These are phyloP conservation scores for Xyliphius kryptos DNA, from an alignment of 2,113 vertebrate genomes.

Conservation along the genomic window DNA sequence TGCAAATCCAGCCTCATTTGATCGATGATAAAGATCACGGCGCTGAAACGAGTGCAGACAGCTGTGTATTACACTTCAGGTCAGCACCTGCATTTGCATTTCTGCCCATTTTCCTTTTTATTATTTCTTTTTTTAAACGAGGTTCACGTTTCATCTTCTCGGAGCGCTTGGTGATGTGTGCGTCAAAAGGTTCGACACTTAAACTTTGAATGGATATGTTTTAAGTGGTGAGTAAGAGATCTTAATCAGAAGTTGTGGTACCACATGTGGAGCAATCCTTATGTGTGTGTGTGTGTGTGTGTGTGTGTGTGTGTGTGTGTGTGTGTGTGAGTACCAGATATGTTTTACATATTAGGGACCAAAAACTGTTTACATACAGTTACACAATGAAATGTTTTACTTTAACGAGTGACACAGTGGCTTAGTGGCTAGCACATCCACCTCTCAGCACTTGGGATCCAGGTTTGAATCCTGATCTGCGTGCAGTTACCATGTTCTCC, in stretches of 20 bases:
- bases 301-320: conserved; percentile 19
- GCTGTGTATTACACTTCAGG: conserved; percentile 61
- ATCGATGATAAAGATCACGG: conserved; percentile 59
- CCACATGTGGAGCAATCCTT: conserved; percentile 17
- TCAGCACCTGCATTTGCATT: conserved; percentile 60
- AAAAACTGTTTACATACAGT: neutral
- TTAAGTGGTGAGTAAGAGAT: conserved; percentile 54
- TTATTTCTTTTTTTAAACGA: conserved; percentile 25
- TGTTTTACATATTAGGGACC: conserved; percentile 23
- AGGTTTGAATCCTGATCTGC: no score
- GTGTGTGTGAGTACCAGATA: no score
- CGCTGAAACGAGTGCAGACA: conserved; percentile 60
- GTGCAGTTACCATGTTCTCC: no score
- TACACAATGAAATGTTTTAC: no score
- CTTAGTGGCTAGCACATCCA: no score
- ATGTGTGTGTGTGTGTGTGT: conserved; percentile 12
- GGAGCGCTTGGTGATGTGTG: conserved; percentile 54
- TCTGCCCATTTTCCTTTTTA: conserved; percentile 8
- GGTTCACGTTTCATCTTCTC: conserved; percentile 15
- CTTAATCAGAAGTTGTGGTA: conserved; percentile 41
- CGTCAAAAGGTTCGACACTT: conserved; percentile 44
- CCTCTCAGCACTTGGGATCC: no score
- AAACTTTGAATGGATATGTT: conserved; percentile 55
- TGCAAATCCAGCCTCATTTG: conserved; percentile 46
- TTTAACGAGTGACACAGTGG: no score